These are phyloP conservation scores for Halictus quadricinctus DNA, from an alignment of 2,888 invertebrate species.

Conservation along the genomic window DNA sequence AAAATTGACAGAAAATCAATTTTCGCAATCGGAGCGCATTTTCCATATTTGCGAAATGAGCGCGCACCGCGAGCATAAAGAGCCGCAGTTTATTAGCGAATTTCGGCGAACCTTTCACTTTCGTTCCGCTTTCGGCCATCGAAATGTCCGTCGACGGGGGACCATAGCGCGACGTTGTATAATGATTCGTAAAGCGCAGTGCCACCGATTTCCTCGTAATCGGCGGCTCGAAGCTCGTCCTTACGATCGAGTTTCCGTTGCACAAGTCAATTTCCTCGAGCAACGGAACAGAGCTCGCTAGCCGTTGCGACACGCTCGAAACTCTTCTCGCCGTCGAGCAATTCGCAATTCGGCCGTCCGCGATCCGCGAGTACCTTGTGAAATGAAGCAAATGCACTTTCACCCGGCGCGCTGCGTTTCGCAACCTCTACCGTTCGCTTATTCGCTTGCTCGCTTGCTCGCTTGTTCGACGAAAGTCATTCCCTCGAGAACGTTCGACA, in stretches of 20 bases:
- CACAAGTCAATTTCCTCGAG: slow-evolving; percentile 51
- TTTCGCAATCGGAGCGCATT: not conserved
- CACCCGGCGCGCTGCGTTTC: slow-evolving; percentile 72
- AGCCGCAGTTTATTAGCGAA: not conserved
- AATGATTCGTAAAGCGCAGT: not conserved
- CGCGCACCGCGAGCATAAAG: not conserved
- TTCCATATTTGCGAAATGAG: not conserved
- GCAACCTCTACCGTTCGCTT: slow-evolving; percentile 57
- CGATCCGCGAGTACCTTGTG: slow-evolving; percentile 68
- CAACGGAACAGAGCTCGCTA: slow-evolving; percentile 29
- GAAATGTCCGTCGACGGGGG: not conserved
- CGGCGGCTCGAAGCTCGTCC: not conserved
- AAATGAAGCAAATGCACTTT: slow-evolving; percentile 78
- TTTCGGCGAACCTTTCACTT: slow-evolving; percentile 4
- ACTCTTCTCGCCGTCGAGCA: slow-evolving; percentile 55
- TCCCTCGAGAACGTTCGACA: slow-evolving; percentile 38
- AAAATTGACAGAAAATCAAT: too few species aligned
- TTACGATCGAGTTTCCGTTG: slow-evolving; percentile 36
- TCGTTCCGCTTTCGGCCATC: not conserved
- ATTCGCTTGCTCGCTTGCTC: slow-evolving; percentile 36
- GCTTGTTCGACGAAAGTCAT: slow-evolving; percentile 51
- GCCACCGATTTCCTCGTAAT: not conserved
- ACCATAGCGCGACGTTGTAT: not conserved
- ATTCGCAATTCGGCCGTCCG: slow-evolving; percentile 43
- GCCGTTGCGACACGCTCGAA: slow-evolving; percentile 63